Evolutionary conservation across 2,888 invertebrate genomes (phyloP), one percentile per base, ranked within the genome.

Genomic region (Polietes domitor): DNA sequence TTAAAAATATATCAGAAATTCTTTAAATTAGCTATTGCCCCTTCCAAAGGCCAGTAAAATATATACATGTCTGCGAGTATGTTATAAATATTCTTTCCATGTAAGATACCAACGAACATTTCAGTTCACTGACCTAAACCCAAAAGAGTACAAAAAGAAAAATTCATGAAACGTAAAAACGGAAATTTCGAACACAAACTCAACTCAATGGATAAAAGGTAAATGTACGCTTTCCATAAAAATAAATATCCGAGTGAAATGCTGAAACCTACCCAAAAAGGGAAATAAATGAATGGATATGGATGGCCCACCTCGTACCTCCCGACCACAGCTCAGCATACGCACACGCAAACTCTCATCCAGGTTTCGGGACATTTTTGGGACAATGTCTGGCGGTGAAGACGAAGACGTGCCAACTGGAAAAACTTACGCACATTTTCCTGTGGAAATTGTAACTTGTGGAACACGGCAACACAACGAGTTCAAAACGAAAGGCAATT

Each of bases 361-460:
- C 12, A 2, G 17, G 15, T 63, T 68, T 28, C 47, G 10, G 28
- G 63, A 43, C 53, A 58, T 21, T 70, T 68, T 53, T 24, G 53
- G 53, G 76, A 58, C 58, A 47, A 55, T 72, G 79, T 75, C 43
- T 70, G 80, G 83, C 83, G 79, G 80, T 50, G 82, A 85, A 82
- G 85, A 55, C 65, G 75, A 80, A 82, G 79, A 82, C 82, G 85
- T 74, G n/a, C n/a, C n/a, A n/a, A 73, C 12, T 15, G 85, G 43
- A 80, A 75, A 72, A 81, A 55, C 83, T 80, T 82, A 85, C 80
- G 82, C 83, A 85, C 85, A 81, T 80, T 79, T 71, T 77, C 73
- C 55, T 73, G 55, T 43, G 24, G 17, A 21, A 50, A 47, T 55
- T 37, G 9, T 61, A 68, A 70, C 43, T 70, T 55, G 58, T 63